phyloP scores from a whole-genome alignment of 2,797 vertebrate species.

The Clamator glandarius region DNA sequence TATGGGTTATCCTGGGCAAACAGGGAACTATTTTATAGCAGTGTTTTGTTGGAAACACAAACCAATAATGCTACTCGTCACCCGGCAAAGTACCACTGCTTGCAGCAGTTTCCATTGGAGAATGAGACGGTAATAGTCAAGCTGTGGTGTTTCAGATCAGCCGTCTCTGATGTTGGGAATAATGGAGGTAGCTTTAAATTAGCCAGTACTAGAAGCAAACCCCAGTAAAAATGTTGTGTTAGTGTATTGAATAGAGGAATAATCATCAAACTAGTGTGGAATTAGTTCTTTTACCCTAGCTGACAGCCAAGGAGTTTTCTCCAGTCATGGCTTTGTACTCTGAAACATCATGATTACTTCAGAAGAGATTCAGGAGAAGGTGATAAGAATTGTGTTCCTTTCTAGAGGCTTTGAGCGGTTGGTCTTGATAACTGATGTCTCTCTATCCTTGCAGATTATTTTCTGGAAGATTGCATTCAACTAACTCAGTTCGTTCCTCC shows the following conservation, averaged over 20 bases:
- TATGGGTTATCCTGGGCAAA: neutral
- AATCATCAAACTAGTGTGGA: neutral
- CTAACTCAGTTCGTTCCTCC: conserved; percentile 95
- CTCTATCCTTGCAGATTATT: conserved; percentile 86
- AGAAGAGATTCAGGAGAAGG: neutral
- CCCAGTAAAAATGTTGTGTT: neutral
- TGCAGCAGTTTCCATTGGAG: neutral
- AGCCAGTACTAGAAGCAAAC: neutral
- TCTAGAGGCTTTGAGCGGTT: neutral
- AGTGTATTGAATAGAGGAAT: neutral
- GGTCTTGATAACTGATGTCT: neutral
- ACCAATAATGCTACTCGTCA: neutral
- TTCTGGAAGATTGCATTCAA: conserved; percentile 95
- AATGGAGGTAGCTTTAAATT: neutral
- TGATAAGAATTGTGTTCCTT: neutral
- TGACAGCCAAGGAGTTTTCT: neutral
- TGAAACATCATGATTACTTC: neutral
- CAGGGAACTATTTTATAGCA: neutral
- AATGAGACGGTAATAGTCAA: neutral
- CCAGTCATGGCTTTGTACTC: neutral
- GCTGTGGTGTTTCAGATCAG: neutral
- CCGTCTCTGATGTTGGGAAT: neutral
- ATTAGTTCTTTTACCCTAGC: neutral
- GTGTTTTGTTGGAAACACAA: neutral
- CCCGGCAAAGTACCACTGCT: neutral